Evolutionary conservation across 2,113 vertebrate genomes (phyloP).

Genomic region (Hydrolagus affinis): DNA sequence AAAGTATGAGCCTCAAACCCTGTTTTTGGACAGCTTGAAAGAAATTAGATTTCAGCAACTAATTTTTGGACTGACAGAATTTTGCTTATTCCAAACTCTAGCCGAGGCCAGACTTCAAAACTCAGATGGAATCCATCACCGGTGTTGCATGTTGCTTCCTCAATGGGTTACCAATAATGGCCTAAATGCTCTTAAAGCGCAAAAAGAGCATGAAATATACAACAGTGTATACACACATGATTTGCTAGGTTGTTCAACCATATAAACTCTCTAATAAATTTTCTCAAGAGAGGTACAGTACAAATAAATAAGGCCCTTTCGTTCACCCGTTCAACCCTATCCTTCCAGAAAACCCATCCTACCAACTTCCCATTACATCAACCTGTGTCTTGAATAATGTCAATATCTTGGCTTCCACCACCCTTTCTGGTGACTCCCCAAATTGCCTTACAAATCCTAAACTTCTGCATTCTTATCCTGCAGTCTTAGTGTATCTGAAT

Average conservation of each 20-base stretch:
- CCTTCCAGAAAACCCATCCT: too few relatives aligned
- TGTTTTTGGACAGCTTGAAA: neutral
- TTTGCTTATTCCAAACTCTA: neutral
- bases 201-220: neutral
- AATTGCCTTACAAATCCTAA: too few relatives aligned
- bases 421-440: too few relatives aligned
- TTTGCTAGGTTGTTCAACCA: neutral
- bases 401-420: too few relatives aligned
- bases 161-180: neutral
- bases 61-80: neutral
- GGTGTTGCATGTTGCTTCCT: neutral
- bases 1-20: neutral
- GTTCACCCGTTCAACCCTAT: too few relatives aligned
- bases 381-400: too few relatives aligned
- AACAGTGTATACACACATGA: neutral
- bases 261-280: neutral
- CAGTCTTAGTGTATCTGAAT: too few relatives aligned
- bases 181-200: neutral
- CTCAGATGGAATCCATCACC: neutral
- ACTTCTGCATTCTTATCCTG: too few relatives aligned
- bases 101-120: neutral
- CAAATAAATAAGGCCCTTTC: too few relatives aligned
- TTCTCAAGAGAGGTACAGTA: too few relatives aligned
- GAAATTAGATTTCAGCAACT: conserved; percentile 11
- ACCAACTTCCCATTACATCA: too few relatives aligned